phyloP scores from a whole-genome alignment of 2,797 vertebrate genomes.

The Malurus leucopterus region DNA sequence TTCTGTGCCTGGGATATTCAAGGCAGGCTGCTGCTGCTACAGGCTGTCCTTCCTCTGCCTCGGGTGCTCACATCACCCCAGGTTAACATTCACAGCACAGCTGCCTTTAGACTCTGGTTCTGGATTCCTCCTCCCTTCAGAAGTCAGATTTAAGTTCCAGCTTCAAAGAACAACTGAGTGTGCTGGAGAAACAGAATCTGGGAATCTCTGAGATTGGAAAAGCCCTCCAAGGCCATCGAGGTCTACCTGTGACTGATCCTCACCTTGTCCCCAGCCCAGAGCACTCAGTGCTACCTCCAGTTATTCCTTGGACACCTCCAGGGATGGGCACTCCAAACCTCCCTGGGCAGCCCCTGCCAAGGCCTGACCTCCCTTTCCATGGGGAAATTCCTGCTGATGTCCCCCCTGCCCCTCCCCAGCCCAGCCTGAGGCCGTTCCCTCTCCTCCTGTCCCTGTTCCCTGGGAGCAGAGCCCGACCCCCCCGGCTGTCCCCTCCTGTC shows the following conservation, averaged over 20 bases:
- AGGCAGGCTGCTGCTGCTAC: neutral
- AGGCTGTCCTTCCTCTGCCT: neutral
- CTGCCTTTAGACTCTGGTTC: too few species aligned
- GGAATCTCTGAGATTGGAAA: neutral
- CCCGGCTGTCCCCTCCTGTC: neutral
- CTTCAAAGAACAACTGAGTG: neutral
- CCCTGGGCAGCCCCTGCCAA: neutral
- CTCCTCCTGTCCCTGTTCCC: neutral
- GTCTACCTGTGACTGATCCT: accelerated
- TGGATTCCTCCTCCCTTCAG: neutral
- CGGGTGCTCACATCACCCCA: neutral
- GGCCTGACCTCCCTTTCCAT: neutral
- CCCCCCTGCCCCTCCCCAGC: neutral
- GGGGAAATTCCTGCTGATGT: neutral
- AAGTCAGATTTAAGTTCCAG: neutral
- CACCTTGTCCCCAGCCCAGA: neutral
- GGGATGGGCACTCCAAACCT: neutral
- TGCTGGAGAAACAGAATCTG: neutral
- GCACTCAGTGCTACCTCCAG: neutral
- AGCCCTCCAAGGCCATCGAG: accelerated
- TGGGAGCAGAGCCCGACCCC: neutral
- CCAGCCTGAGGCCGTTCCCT: neutral
- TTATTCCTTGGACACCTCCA: accelerated
- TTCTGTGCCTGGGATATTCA: neutral
- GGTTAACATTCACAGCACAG: neutral